Percentiles rank a stretch among this genome's conserved stretches.
Evolutionary conservation across 2,113 vertebrate genomes (phyloP).

Genomic region (Gymnobelideus leadbeateri): DNA sequence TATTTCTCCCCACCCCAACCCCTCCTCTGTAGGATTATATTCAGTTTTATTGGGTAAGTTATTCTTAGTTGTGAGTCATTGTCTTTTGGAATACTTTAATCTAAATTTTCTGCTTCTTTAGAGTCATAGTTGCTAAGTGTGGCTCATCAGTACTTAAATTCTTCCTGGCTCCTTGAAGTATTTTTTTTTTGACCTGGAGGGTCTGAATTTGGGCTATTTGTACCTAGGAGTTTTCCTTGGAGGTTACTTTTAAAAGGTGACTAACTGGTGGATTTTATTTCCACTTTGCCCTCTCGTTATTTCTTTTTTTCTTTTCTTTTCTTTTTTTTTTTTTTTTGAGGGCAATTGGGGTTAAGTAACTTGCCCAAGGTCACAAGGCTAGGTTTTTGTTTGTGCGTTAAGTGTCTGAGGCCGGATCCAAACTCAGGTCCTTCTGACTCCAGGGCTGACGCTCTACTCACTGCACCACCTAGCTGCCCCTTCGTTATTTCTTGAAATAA

Average conservation of each 20-base stretch:
- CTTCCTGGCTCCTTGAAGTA: not conserved
- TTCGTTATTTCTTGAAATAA: not conserved
- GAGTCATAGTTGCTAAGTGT: not conserved
- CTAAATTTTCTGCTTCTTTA: not conserved
- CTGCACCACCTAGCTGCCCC: no score
- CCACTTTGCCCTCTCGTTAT: not conserved
- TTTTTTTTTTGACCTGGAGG: not conserved
- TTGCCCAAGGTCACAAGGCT: no score
- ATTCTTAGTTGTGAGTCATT: not conserved
- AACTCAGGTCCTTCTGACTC: no score
- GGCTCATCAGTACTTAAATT: not conserved
- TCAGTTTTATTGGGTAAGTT: not conserved
- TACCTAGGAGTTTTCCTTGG: not conserved
- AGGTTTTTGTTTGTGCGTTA: no score
- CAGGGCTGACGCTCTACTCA: no score
- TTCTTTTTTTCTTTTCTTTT: no score
- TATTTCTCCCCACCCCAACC: rapidly evolving
- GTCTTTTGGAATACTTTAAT: not conserved
- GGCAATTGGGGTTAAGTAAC: no score
- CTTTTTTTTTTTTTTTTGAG: no score
- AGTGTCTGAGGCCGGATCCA: no score
- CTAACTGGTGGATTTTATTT: no score
- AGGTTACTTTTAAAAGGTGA: no score
- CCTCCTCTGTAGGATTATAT: not conserved
- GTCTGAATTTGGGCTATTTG: not conserved